Conservation (phyloP, 2,113 vertebrate species). For the Rhinopithecus roxellana region DNA sequence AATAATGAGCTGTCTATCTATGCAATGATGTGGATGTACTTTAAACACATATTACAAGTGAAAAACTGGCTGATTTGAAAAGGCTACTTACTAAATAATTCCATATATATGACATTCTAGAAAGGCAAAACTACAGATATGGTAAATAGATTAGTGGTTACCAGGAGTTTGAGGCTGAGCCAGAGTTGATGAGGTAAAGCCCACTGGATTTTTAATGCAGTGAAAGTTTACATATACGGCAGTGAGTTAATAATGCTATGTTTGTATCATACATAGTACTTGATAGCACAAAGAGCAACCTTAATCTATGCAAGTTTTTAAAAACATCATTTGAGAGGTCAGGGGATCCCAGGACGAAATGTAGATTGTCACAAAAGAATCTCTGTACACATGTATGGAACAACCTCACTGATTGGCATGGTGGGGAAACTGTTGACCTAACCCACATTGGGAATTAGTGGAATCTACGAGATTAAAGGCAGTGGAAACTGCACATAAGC, state of each 20-base stretch:
- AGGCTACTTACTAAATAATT: neutral
- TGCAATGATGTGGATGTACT: neutral
- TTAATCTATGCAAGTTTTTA: neutral
- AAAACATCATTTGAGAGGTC: neutral
- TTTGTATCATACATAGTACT: no score
- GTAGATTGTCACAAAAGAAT: neutral
- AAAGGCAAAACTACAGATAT: neutral
- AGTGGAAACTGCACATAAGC: neutral
- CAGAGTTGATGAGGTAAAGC: neutral
- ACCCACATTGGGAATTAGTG: no score
- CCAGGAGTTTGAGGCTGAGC: neutral
- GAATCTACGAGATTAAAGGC: neutral
- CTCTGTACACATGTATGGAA: neutral
- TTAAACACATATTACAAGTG: neutral
- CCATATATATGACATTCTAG: neutral
- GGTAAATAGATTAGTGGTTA: neutral
- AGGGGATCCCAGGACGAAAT: neutral
- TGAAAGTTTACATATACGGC: neutral
- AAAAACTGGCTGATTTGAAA: neutral
- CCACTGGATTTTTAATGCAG: neutral
- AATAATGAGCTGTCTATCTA: neutral
- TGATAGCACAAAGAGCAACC: neutral
- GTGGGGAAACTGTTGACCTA: rapidly evolving
- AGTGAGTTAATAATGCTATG: neutral
- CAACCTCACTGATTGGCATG: neutral